Conservation (phyloP, 2,797 vertebrate species). For the Threskiornis aethiopicus region DNA sequence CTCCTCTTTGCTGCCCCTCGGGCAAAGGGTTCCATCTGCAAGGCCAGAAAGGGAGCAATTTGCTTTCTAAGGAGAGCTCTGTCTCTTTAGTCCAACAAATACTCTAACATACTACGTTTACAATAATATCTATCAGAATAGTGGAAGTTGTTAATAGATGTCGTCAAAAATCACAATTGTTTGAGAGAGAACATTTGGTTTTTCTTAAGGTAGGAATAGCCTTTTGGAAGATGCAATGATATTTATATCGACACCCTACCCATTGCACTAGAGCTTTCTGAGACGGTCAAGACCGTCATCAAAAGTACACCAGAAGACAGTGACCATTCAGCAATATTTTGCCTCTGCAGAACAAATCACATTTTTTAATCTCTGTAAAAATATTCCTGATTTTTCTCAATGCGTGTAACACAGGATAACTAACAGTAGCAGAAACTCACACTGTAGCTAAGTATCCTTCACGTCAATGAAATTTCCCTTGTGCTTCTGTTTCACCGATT, state of each 20-base stretch:
- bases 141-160: background rate
- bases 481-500: constrained; percentile 13
- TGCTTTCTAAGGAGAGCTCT: background rate
- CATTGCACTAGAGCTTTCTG: background rate
- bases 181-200: background rate
- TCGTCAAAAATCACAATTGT: background rate
- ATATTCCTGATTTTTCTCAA: background rate
- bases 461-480: constrained; percentile 27
- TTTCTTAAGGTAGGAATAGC: background rate
- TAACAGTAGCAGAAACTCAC: background rate
- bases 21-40: background rate
- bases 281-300: background rate
- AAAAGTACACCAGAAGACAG: background rate
- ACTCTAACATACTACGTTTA: background rate
- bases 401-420: rapidly evolving
- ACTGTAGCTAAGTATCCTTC: background rate
- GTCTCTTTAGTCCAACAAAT: background rate
- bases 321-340: background rate
- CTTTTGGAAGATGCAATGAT: rapidly evolving
- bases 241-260: background rate
- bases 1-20: background rate
- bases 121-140: background rate
- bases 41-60: background rate
- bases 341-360: background rate
- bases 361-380: background rate